These are phyloP conservation scores for Australoheros facetus DNA, from an alignment of 2,797 vertebrate species.

Conservation along the genomic window DNA sequence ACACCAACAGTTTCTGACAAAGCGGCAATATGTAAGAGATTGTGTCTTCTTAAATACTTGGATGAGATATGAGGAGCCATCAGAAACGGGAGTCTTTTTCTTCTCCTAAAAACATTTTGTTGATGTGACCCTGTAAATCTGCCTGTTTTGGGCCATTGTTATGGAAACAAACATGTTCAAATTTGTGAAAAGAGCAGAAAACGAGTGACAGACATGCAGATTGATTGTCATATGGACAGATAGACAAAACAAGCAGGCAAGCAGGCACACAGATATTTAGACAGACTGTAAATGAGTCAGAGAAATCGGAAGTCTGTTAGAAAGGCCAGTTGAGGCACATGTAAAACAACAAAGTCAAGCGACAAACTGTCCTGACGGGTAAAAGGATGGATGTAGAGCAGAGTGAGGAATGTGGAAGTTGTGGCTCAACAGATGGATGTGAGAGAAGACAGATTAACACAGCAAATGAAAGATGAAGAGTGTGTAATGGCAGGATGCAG, in stretches of 20 bases:
- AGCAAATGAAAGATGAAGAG: slow-evolving; percentile 26
- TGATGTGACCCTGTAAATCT: neutral
- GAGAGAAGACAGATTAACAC: slow-evolving; percentile 34
- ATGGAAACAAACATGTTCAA: neutral
- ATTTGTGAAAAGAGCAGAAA: neutral
- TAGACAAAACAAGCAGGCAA: neutral
- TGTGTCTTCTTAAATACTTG: slow-evolving; percentile 62
- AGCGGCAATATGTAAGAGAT: neutral
- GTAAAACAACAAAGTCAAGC: slow-evolving; percentile 11
- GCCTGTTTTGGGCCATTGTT: neutral
- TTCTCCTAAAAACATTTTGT: neutral
- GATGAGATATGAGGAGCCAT: slow-evolving; percentile 49
- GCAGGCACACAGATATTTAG: neutral
- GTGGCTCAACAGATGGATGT: slow-evolving; percentile 17
- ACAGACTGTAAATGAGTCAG: neutral
- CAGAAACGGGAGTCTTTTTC: slow-evolving; percentile 14
- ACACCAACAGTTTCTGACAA: neutral
- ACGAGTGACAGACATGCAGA: neutral
- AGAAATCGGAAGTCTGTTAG: slow-evolving; percentile 7
- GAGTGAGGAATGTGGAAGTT: slow-evolving; percentile 24
- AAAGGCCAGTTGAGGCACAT: slow-evolving; percentile 21
- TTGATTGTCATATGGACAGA: neutral
- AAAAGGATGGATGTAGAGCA: slow-evolving; percentile 13
- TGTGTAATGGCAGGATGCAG: slow-evolving; percentile 29
- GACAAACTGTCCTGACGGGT: neutral